A percentile compares a stretch with the other conserved stretches of the same genome.
These are phyloP conservation scores for Saguinus imperator DNA, from an alignment of 2,113 vertebrate species.

Conservation along the genomic window DNA sequence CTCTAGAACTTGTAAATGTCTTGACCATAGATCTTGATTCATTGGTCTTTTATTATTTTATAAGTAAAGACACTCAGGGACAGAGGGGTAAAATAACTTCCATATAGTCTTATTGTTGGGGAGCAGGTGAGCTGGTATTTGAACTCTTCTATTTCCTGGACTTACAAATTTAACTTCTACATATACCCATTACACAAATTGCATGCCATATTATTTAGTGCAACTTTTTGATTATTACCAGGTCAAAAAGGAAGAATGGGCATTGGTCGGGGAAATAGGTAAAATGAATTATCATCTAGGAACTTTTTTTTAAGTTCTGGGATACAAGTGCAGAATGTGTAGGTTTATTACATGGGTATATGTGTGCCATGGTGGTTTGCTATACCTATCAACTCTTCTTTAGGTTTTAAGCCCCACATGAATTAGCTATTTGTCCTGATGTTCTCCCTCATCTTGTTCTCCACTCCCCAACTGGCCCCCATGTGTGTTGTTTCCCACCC, in stretches of 20 bases:
- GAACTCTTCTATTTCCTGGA: not conserved
- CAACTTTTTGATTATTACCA: not conserved
- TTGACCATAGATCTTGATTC: not conserved
- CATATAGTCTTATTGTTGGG: not conserved
- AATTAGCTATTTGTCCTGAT: too few relatives aligned
- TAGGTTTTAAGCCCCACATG: too few relatives aligned
- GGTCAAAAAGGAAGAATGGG: not conserved
- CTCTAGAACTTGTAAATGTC: not conserved
- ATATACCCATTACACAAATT: not conserved
- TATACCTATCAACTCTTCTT: too few relatives aligned
- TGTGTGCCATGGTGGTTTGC: too few relatives aligned
- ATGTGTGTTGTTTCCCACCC: too few relatives aligned
- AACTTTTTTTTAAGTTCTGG: too few relatives aligned
- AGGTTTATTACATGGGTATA: too few relatives aligned
- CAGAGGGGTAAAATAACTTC: not conserved
- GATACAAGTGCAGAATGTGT: too few relatives aligned
- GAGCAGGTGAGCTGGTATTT: not conserved
- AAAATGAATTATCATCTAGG: not conserved
- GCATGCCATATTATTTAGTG: not conserved
- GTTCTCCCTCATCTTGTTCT: too few relatives aligned
- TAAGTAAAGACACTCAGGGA: not conserved
- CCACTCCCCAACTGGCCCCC: too few relatives aligned
- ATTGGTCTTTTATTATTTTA: not conserved
- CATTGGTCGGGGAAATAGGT: not conserved
- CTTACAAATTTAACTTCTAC: not conserved